Evolutionary conservation across 2,888 invertebrate species (phyloP).

Genomic region (Terebella lapidaria): DNA sequence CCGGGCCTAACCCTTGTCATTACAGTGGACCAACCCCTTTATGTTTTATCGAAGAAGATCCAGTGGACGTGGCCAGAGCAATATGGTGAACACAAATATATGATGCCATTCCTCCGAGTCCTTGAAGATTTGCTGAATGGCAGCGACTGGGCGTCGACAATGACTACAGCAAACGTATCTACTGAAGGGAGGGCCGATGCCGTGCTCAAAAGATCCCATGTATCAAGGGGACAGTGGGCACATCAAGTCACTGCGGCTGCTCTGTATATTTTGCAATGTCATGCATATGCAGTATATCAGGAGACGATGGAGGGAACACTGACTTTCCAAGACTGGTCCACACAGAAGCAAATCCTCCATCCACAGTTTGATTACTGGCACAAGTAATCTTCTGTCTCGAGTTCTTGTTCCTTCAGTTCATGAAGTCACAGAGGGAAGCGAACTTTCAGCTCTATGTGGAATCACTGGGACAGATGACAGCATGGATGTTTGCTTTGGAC

Average conservation of each 20-base stretch:
- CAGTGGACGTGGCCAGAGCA: background rate
- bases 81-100: background rate
- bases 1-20: background rate
- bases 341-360: background rate
- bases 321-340: background rate
- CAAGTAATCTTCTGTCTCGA: background rate
- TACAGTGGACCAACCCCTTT: background rate
- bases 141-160: background rate
- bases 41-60: background rate
- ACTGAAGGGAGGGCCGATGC: background rate
- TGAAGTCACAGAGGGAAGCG: background rate
- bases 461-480: background rate
- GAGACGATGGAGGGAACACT: background rate
- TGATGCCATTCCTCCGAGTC: background rate
- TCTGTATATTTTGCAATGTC: background rate
- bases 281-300: background rate
- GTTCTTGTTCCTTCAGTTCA: background rate
- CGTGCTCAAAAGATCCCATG: background rate
- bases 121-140: background rate
- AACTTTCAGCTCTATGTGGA: background rate
- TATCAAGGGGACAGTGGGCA: conserved; percentile 1
- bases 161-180: background rate
- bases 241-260: background rate
- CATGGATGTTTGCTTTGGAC: background rate
- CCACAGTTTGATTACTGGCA: background rate